phyloP scores from a whole-genome alignment of 2,888 invertebrate species.

The Drosophila mettleri region DNA sequence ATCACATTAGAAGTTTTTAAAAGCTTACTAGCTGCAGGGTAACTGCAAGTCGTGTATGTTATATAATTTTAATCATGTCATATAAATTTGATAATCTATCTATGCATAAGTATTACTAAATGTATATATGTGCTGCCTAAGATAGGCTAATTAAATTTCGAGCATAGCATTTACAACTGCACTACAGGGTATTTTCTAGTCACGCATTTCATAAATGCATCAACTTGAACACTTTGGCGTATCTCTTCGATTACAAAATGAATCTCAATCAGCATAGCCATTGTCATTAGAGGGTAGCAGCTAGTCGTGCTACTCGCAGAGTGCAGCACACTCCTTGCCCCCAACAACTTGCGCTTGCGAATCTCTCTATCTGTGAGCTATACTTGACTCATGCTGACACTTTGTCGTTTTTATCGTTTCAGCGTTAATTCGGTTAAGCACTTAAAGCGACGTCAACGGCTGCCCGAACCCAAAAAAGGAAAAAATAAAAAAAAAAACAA shows the following conservation, averaged over 20 bases:
- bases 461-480: neutral
- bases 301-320: neutral
- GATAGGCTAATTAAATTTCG: neutral
- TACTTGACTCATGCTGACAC: constrained; percentile 70
- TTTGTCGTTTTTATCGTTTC: constrained; percentile 80
- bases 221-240: neutral
- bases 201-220: neutral
- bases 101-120: too few relatives aligned
- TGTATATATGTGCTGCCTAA: neutral
- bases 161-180: neutral
- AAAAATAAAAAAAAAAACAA: neutral
- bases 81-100: neutral
- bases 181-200: neutral
- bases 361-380: constrained; percentile 25
- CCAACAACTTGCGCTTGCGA: neutral
- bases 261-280: too few relatives aligned
- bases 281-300: neutral
- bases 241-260: too few relatives aligned
- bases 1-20: neutral
- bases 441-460: constrained; percentile 60
- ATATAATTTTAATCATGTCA: neutral
- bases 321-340: neutral
- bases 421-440: constrained; percentile 80
- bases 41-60: neutral
- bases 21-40: neutral